Evolutionary conservation across 2,113 vertebrate genomes (phyloP).

Genomic region (Thermophis baileyi): DNA sequence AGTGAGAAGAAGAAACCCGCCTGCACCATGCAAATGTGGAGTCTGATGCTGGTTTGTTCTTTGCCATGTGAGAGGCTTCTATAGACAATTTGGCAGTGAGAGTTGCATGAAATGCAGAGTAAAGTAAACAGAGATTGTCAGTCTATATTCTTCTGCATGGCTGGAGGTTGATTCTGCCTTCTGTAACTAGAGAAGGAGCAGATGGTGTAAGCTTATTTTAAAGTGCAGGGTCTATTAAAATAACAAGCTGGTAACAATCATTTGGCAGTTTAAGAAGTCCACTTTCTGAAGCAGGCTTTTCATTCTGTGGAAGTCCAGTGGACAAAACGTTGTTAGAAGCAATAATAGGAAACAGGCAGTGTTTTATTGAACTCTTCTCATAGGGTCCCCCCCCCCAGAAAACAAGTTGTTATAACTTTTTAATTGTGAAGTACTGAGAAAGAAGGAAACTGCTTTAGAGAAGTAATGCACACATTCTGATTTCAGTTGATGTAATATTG

Average conservation of each 20-base stretch:
- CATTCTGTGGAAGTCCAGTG: conserved; percentile 33
- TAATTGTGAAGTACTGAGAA: accelerated
- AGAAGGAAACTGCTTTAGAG: background rate
- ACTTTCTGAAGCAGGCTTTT: conserved; percentile 37
- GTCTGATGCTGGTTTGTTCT: background rate
- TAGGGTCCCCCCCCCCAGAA: background rate
- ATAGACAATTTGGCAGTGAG: conserved; percentile 11
- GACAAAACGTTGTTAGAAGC: conserved; percentile 34
- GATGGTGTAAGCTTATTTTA: conserved; percentile 62
- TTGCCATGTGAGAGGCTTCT: background rate
- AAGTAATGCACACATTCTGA: background rate
- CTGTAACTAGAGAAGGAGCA: conserved; percentile 58
- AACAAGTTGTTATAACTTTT: background rate
- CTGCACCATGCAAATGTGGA: background rate
- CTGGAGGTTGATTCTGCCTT: conserved; percentile 37
- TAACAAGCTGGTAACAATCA: conserved; percentile 56
- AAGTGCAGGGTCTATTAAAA: conserved; percentile 54
- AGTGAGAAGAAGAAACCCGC: background rate
- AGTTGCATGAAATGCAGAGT: conserved; percentile 29
- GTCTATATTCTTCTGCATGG: conserved; percentile 3
- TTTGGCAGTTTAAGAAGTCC: conserved; percentile 43
- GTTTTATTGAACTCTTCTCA: conserved; percentile 36
- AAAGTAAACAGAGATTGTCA: conserved; percentile 35
- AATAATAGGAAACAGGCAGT: conserved; percentile 13
- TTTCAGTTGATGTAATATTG: background rate